Evolutionary conservation across 1,140 invertebrate genomes (phyloP).

Genomic region (Magallana ariakensis): DNA sequence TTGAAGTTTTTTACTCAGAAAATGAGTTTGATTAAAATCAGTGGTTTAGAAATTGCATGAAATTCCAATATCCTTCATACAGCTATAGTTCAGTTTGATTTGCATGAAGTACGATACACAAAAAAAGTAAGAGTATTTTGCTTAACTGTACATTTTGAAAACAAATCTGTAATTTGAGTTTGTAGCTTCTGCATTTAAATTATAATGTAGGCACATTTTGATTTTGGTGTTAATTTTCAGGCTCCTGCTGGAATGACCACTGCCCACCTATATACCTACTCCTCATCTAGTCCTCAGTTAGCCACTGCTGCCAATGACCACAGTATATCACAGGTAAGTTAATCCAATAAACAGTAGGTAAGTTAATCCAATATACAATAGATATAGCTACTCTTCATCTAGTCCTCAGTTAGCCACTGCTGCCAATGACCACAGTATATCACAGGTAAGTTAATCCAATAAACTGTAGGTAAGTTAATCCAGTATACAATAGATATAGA

Average conservation of each 20-base stretch:
- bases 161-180: neutral
- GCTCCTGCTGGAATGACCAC: slow-evolving; percentile 93
- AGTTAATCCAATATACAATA: too few relatives aligned
- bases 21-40: neutral
- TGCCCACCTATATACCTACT: slow-evolving; percentile 88
- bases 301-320: slow-evolving; percentile 69
- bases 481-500: too few relatives aligned
- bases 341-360: too few relatives aligned
- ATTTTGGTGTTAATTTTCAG: slow-evolving; percentile 79
- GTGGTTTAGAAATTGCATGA: neutral
- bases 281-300: slow-evolving; percentile 83
- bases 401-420: slow-evolving; percentile 65
- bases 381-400: too few relatives aligned
- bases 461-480: too few relatives aligned
- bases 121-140: neutral
- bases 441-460: too few relatives aligned
- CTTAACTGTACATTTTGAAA: neutral
- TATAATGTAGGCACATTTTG: neutral
- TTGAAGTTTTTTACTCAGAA: neutral
- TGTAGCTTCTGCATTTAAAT: neutral
- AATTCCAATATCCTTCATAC: neutral
- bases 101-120: neutral
- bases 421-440: slow-evolving; percentile 22
- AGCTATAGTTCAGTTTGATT: neutral
- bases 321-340: slow-evolving; percentile 66